These are phyloP conservation scores for Cephus pulcher DNA, from an alignment of 2,888 invertebrate genomes.

Conservation along the genomic window DNA sequence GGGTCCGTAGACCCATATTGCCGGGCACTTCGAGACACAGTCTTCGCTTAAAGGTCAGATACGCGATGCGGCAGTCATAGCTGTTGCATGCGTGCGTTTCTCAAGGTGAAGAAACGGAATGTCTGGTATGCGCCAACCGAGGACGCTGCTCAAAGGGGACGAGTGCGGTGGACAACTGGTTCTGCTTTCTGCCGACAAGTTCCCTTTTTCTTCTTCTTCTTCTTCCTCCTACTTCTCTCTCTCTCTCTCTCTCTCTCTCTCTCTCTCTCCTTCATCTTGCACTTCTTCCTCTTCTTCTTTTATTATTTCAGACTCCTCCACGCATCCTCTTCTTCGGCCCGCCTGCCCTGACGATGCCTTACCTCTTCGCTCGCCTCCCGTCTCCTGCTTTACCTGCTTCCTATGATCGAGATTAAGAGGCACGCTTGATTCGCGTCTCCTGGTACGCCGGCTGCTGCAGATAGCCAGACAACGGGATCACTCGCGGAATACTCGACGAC, in stretches of 20 bases:
- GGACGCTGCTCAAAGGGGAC: conserved; percentile 3
- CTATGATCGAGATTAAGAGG: too few species aligned
- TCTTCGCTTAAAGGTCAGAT: neutral
- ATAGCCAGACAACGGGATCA: too few species aligned
- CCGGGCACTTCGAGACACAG: too few species aligned
- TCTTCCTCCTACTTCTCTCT: neutral
- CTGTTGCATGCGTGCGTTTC: conserved; percentile 37
- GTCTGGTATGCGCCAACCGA: conserved; percentile 44
- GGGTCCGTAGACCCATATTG: too few species aligned
- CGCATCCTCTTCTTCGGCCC: conserved; percentile 17
- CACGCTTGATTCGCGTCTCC: too few species aligned
- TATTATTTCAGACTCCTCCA: conserved; percentile 6
- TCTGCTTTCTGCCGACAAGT: conserved; percentile 10
- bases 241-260: conserved; percentile 16
- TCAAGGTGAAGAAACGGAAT: conserved; percentile 55
- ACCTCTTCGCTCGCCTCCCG: neutral
- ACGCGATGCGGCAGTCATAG: conserved; percentile 5
- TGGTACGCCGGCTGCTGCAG: too few species aligned
- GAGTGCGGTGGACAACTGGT: conserved; percentile 27
- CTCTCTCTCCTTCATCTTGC: conserved; percentile 15
- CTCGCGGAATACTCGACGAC: conserved; percentile 16
- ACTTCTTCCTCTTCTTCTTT: conserved; percentile 11
- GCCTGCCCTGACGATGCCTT: conserved; percentile 14
- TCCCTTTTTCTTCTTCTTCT: conserved; percentile 2
- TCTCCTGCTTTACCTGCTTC: neutral